Evolutionary conservation across 2,113 vertebrate genomes (phyloP), one percentile per base, ranked within the genome.

Genomic region (Dromiciops gliroides): DNA sequence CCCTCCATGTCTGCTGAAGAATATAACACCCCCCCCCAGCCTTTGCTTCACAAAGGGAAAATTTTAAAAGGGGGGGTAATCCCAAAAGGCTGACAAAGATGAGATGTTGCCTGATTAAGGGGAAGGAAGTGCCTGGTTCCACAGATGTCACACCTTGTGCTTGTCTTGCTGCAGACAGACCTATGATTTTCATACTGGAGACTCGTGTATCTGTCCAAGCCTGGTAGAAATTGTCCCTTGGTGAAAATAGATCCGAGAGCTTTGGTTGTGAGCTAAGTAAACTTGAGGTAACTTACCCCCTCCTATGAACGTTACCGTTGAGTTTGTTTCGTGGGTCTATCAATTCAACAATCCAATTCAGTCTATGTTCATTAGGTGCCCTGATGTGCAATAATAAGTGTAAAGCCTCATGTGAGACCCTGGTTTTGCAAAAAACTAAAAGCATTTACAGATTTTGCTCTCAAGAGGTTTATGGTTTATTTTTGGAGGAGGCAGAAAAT

Each of bases 131-230:
- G 12, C 2, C 92, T 92, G 7, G 8, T 12, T 48, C 23, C 44
- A 3, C 23, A 31, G 23, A 6, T 2, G 3, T 24, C 22, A 52
- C 51, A 28, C 37, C 24, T 31, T 44, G 31, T 14, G 0, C 1
- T 23, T 4, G 37, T 50, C 90, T 56, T 31, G 0, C 25, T 52
- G 16, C 47, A 48, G 14, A 19, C 51, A 3, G 37, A 67, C 9
- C 28, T 67, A 11, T 67, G 31, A 16, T 67, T 37, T 67, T 67
- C 12, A 16, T 67, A 3, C 31, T 67, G 31, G 12, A 4, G 1
- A 3, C 56, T n/a, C n/a, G 37, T 37, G 31, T 67, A 67, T 67
- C 1, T 67, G 31, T 67, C 28, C 11, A 37, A 67, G 60, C 12
- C 31, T 37, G 1, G 89, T 91, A 48, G 51, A 48, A 89, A 19